Conservation (phyloP, 1,140 invertebrate species). For the Microplitis demolitor region DNA sequence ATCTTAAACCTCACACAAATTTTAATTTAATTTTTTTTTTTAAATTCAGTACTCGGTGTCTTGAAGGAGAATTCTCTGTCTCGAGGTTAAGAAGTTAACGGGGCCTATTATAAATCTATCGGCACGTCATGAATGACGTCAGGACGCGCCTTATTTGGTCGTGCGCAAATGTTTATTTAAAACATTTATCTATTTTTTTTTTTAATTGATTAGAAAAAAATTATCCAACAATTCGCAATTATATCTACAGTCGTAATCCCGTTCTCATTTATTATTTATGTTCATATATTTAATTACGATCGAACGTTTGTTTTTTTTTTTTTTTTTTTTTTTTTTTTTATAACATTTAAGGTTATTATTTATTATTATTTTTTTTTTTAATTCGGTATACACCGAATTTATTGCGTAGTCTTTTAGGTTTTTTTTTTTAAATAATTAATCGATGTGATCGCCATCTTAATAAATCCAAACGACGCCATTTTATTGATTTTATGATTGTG, state of each 20-base stretch:
- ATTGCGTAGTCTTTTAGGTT: background rate
- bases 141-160: constrained; percentile 3
- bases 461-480: too few species aligned
- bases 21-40: background rate
- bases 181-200: background rate
- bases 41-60: background rate
- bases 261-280: background rate
- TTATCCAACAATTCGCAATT: background rate
- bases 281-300: background rate
- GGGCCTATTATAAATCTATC: constrained; percentile 21
- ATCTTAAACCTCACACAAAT: too few species aligned
- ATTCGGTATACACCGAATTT: background rate
- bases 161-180: constrained; percentile 9
- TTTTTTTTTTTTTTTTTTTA: background rate
- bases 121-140: constrained; percentile 10
- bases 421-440: background rate
- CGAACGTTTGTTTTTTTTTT: background rate
- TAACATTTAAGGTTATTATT: background rate
- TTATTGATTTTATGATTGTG: background rate
- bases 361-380: background rate
- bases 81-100: background rate
- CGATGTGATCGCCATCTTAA: background rate
- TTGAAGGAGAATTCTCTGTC: background rate
- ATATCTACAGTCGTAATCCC: background rate
- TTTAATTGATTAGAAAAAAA: too few species aligned